Evolutionary conservation across 2,797 vertebrate genomes (phyloP), one percentile per base, ranked within the genome.

Genomic region (Peromyscus melanophrys): DNA sequence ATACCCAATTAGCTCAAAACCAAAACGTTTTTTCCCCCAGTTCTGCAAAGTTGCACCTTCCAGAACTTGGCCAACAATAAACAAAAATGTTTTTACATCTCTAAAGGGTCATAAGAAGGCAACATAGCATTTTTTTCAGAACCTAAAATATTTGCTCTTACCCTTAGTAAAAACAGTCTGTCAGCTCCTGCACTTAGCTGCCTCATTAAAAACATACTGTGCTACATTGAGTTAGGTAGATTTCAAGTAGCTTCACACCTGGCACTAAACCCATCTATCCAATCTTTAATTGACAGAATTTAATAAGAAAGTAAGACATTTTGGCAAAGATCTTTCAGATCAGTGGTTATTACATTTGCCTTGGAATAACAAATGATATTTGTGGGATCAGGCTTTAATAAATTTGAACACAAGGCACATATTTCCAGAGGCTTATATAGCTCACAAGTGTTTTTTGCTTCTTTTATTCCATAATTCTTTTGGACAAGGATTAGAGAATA

Each of bases 311-410:
- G 91, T 61, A 92, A 97, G 71, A 94, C 3, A 92, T 27, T 40
- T 6, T 37, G 55, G 71, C 76, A 86, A 61, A 85, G 34, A 13
- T 89, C 80, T 87, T 90, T 29, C 67, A 89, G 31, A 80, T 46
- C 17, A 76, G 34, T 75, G n/a, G 94, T n/a, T 87, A 63, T 65
- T 19, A 52, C 40, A 57, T 59, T 83, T 94, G 37, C 67, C 76
- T 95, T 95, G 29, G 89, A 73, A 40, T 37, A 12, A 95, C 43
- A 83, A 82, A 96, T n/a, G 0, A 43, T 67, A 73, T 25, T 88
- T 90, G 67, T 3, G 57, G 52, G 43, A 87, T 65, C n/a, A 82
- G 37, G 83, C 12, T 97, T 97, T 97, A 96, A 96, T 96, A 27
- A 90, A 93, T 84, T 77, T 94, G 46, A 92, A 95, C 43, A 80